Evolutionary conservation across 2,797 vertebrate genomes (phyloP).

Genomic region (Esox masquinongy): DNA sequence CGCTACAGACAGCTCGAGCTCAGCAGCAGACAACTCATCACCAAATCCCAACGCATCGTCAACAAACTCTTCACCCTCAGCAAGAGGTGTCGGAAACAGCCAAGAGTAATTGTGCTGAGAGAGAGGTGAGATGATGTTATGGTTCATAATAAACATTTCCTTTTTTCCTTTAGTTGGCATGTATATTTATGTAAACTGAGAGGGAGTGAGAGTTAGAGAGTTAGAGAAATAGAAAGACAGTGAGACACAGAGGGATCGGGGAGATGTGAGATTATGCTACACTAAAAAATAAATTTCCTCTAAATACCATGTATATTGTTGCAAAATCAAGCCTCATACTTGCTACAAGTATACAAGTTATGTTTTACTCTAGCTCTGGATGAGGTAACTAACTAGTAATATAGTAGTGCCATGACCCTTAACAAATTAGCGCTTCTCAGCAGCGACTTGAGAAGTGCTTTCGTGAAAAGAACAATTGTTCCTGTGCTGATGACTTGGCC

Average conservation of each 20-base stretch:
- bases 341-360: not conserved
- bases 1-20: constrained; percentile 91
- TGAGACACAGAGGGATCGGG: no score
- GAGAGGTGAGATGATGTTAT: constrained; percentile 84
- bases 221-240: no score
- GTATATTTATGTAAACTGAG: no score
- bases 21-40: constrained; percentile 84
- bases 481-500: constrained; percentile 67
- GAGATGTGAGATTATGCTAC: not conserved
- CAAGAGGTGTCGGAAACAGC: constrained; percentile 91
- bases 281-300: constrained; percentile 45
- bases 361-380: constrained; percentile 54
- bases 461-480: constrained; percentile 48
- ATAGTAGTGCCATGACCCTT: constrained; percentile 41
- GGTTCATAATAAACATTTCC: not conserved
- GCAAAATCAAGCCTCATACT: not conserved
- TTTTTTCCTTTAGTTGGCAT: not conserved
- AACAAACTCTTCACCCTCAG: constrained; percentile 94
- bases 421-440: constrained; percentile 28
- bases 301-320: not conserved
- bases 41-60: constrained; percentile 88
- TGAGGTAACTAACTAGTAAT: constrained; percentile 63
- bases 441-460: constrained; percentile 35
- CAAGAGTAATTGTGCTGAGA: constrained; percentile 85
- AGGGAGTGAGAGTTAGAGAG: no score